Conservation (phyloP, 2,888 invertebrate species). For the Drosophila tripunctata region DNA sequence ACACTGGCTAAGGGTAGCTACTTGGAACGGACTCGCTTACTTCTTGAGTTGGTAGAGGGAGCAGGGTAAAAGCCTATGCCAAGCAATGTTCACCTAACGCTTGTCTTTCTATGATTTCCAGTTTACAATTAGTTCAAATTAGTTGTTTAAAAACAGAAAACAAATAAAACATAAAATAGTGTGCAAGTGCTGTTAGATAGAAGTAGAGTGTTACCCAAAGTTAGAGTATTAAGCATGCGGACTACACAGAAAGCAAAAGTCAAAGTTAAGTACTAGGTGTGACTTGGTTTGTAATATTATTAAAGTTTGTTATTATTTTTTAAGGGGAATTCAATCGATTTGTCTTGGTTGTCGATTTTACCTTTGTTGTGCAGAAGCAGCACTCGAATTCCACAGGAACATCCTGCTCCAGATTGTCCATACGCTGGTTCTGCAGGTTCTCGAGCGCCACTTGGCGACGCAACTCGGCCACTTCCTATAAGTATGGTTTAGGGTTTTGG, state of each 20-base stretch:
- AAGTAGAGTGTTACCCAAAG: conserved; percentile 4
- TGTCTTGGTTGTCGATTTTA: conserved; percentile 81
- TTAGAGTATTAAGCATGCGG: conserved; percentile 38
- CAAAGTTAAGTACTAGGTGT: conserved; percentile 2
- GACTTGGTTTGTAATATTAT: conserved; percentile 5
- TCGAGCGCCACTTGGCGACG: conserved; percentile 84
- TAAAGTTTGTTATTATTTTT: neutral
- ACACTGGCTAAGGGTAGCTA: conserved; percentile 16
- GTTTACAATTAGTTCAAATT: conserved; percentile 17
- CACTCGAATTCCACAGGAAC: conserved; percentile 98
- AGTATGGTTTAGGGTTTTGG: conserved; percentile 68
- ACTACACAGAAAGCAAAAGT: conserved; percentile 49
- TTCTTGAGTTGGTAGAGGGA: too few relatives aligned
- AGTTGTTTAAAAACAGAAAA: neutral
- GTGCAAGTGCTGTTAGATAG: conserved; percentile 44
- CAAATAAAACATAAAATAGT: conserved; percentile 10
- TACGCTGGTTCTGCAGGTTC: conserved; percentile 84
- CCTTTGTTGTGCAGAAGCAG: conserved; percentile 98
- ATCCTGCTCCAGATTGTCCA: conserved; percentile 91
- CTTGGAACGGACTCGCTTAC: conserved; percentile 20
- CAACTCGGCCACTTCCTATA: conserved; percentile 85
- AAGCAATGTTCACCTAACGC: conserved; percentile 25
- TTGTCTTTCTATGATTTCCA: neutral
- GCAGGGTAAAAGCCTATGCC: conserved; percentile 20
- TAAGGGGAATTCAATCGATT: conserved; percentile 44